Base-by-base conservation (phyloP, 2,888 invertebrate species). In the Philopedon plagiatum region DNA sequence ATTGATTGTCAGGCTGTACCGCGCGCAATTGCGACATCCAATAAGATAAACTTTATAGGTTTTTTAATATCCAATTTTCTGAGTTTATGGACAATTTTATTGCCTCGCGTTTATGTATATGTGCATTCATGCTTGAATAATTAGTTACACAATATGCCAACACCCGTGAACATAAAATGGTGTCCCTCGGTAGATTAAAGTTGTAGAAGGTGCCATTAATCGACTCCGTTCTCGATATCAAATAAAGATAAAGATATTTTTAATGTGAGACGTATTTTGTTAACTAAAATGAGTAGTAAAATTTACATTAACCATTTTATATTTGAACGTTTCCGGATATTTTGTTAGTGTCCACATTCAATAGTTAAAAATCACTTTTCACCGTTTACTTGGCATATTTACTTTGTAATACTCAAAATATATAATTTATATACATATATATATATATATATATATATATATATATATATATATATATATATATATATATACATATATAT, bases 61-160 rank as follows among this genome's bases (percentile, higher is more conserved):
- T 58, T 58, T 58, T 58, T 58, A 58, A 58, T 39, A 58, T 41
- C 23, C 15, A 7, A 13, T 41, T 39, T 58, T 39, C 58, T 41
- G 26, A 21, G 13, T 58, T 39, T 58, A 58, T 58, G 34, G 15
- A 23, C 26, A 58, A 58, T 58, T 58, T 58, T 58, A 58, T 39
- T 26, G 41, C 37, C 8, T n/a, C 9, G 13, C 57, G 9, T 37
- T 57, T 57, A 57, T 37, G 57, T 57, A 23, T 34, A 39, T 58
- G 41, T 26, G n/a, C 41, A 15, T 5, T 19, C 39, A 57, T 57
- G 32, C 9, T 9, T 7, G 13, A 5, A 21, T 58, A 58, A 58
- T 58, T 58, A 58, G 26, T 15, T 21, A 58, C 23, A 58, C 26
- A 58, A 58, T 58, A 39, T 23, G 26, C 23, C 41, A 23, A 58